phyloP scores from a whole-genome alignment of 2,888 invertebrate genomes.

The Pocota personata region DNA sequence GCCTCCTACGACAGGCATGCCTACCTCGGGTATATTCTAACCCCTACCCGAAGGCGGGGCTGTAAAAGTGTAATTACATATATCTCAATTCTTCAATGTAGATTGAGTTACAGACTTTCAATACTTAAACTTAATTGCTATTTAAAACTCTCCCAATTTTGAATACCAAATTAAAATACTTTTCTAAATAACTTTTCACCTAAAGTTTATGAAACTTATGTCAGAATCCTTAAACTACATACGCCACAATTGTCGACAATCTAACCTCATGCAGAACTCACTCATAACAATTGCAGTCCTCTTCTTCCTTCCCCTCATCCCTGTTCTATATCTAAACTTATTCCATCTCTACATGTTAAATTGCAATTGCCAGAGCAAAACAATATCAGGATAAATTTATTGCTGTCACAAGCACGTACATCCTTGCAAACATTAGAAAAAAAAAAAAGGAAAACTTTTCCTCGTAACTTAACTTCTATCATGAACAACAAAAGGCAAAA shows the following conservation, averaged over 20 bases:
- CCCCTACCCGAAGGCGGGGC: too few relatives aligned
- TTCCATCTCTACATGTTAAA: slow-evolving; percentile 54
- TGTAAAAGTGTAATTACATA: too few relatives aligned
- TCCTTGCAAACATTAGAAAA: not conserved
- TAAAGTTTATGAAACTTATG: not conserved
- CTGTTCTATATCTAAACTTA: slow-evolving; percentile 11
- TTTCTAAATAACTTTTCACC: not conserved
- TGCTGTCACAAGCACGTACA: slow-evolving; percentile 46
- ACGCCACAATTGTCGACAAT: slow-evolving; percentile 15
- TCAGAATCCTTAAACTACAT: not conserved
- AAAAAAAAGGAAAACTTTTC: slow-evolving; percentile 10
- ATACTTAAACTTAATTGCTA: too few relatives aligned
- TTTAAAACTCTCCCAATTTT: not conserved
- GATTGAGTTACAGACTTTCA: too few relatives aligned
- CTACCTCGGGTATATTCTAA: too few relatives aligned
- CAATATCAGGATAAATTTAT: slow-evolving; percentile 58
- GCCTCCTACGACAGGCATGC: too few relatives aligned
- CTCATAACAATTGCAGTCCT: slow-evolving; percentile 14
- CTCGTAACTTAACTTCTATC: slow-evolving; percentile 22
- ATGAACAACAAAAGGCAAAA: slow-evolving; percentile 16
- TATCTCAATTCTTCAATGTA: too few relatives aligned
- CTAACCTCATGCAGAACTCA: slow-evolving; percentile 22
- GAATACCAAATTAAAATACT: not conserved
- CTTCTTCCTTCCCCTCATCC: not conserved
- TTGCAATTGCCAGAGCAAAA: slow-evolving; percentile 60